Evolutionary conservation across 53 echinoderm and acorn worm species (phyloP).

Genomic region (Echinometra lucunter): DNA sequence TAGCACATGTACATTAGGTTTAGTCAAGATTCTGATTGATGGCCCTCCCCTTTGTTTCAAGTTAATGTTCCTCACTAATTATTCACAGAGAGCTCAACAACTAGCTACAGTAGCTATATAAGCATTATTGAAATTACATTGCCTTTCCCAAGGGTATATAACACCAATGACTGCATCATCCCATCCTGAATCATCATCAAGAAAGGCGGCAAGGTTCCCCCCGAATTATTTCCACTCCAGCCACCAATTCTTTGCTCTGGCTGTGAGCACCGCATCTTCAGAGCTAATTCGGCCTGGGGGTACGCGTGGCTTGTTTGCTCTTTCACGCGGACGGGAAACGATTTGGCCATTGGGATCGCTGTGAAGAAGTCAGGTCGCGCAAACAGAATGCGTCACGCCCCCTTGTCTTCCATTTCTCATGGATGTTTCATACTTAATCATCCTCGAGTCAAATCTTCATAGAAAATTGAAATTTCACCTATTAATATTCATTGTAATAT

Average conservation of each 20-base stretch:
- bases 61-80: background rate
- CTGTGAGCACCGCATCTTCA: background rate
- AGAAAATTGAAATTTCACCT: background rate
- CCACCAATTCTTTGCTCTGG: background rate
- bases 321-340: constrained; percentile 16
- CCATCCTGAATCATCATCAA: background rate
- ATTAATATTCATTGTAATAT: background rate
- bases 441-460: background rate
- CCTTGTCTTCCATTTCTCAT: background rate
- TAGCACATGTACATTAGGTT: too few species aligned
- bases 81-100: background rate
- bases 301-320: constrained; percentile 5
- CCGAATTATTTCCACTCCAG: constrained; percentile 35
- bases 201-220: background rate
- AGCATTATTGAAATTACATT: background rate
- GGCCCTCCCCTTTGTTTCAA: background rate
- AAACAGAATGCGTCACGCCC: constrained; percentile 19
- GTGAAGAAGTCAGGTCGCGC: background rate
- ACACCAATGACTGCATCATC: background rate
- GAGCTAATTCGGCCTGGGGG: constrained; percentile 39
- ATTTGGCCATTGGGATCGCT: background rate
- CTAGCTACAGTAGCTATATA: background rate
- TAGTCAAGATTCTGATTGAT: background rate
- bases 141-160: background rate
- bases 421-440: constrained; percentile 31